Evolutionary conservation across 2,113 vertebrate genomes (phyloP).

Genomic region (Aphelocoma coerulescens): DNA sequence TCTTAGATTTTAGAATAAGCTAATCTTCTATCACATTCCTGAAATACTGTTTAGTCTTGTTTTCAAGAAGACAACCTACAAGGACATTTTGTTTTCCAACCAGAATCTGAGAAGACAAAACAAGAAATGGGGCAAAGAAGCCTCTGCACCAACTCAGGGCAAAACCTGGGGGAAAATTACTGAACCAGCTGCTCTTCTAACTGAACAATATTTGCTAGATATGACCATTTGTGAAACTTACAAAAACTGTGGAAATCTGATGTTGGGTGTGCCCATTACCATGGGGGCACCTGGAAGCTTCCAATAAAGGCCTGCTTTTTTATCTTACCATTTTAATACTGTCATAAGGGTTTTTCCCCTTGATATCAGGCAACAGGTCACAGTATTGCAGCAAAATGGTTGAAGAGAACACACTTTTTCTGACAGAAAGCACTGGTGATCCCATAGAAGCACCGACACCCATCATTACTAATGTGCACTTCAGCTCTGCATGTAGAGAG

Average conservation of each 20-base stretch:
- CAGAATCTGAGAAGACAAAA: neutral
- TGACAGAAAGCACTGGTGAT: neutral
- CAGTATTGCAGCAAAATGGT: neutral
- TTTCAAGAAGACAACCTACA: neutral
- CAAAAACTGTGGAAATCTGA: neutral
- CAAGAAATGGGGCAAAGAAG: neutral
- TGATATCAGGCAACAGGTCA: neutral
- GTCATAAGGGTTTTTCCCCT: neutral
- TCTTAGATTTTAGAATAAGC: neutral
- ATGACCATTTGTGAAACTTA: neutral
- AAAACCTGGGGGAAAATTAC: neutral
- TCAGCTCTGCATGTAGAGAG: neutral
- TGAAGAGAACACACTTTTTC: neutral
- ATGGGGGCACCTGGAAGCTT: neutral
- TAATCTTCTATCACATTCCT: neutral
- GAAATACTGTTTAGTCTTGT: neutral
- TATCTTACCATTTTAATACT: neutral
- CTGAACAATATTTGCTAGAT: neutral
- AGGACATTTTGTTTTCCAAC: neutral
- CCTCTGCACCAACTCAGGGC: fast-evolving
- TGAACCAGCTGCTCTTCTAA: neutral
- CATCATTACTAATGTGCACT: neutral
- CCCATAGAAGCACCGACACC: neutral
- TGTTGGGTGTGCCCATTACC: neutral
- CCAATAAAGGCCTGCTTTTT: neutral